Evolutionary conservation across 2,113 vertebrate genomes (phyloP).

Genomic region (Holacanthus passer): DNA sequence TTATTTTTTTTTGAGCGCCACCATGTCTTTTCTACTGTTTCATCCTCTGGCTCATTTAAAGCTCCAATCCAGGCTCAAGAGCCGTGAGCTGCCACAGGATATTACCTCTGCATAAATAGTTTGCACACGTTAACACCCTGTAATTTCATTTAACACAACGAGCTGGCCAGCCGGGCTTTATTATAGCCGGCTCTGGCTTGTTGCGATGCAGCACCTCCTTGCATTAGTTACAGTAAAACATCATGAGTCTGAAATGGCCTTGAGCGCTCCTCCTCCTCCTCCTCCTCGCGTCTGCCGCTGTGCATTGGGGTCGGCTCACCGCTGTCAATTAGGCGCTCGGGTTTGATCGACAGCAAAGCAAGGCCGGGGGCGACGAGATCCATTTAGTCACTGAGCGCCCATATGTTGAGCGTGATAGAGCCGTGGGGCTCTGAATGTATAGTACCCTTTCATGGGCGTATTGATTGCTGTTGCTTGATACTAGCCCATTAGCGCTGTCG

Average conservation of each 20-base stretch:
- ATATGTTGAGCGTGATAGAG: conserved; percentile 47
- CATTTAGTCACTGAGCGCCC: conserved; percentile 54
- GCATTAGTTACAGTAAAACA: conserved; percentile 15
- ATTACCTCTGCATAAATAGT: conserved; percentile 50
- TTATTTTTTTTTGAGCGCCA: background rate
- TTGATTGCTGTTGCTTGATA: conserved; percentile 63
- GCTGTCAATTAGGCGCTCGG: conserved; percentile 33
- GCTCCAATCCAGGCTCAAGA: conserved; percentile 12
- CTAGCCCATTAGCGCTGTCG: conserved; percentile 34
- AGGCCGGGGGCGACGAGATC: conserved; percentile 35
- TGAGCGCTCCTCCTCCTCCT: background rate
- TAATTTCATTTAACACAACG: conserved; percentile 51
- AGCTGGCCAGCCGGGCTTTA: conserved; percentile 1
- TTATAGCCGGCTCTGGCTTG: conserved; percentile 3
- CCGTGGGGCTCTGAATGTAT: conserved; percentile 50
- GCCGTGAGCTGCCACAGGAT: conserved; percentile 33
- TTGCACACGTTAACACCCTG: conserved; percentile 57
- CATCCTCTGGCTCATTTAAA: background rate
- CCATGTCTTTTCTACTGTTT: background rate
- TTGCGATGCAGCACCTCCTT: conserved; percentile 4
- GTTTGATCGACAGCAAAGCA: conserved; percentile 58
- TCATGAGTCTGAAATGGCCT: conserved; percentile 12
- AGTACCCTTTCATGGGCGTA: conserved; percentile 57
- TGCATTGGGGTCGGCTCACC: background rate
- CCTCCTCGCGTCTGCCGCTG: background rate